Evolutionary conservation across 2,888 invertebrate genomes (phyloP).

Genomic region (Ornithoptera alexandrae): DNA sequence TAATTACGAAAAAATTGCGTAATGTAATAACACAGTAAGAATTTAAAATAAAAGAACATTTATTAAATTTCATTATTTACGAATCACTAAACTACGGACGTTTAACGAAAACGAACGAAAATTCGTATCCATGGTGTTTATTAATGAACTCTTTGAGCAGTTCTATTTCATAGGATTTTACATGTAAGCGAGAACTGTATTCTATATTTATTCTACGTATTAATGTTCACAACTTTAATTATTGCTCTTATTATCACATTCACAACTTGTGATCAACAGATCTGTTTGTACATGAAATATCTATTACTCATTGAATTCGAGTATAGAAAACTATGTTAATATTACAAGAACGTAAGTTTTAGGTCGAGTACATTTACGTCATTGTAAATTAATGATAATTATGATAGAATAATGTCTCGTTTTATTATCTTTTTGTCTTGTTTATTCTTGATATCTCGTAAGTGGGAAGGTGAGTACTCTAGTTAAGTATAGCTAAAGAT

Average conservation of each 20-base stretch:
- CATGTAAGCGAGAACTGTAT: not conserved
- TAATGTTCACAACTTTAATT: not conserved
- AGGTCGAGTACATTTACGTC: conserved; percentile 57
- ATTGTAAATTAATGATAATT: conserved; percentile 61
- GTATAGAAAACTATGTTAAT: conserved; percentile 46
- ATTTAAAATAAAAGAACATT: too few relatives aligned
- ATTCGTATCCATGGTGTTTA: too few relatives aligned
- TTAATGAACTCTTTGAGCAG: not conserved
- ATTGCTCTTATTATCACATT: not conserved
- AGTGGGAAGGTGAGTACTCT: conserved; percentile 40
- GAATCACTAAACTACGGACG: too few relatives aligned
- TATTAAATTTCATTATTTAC: too few relatives aligned
- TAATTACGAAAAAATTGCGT: not conserved
- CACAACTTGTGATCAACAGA: conserved; percentile 34
- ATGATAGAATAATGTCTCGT: conserved; percentile 53
- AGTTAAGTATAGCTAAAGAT: conserved; percentile 29
- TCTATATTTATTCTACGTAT: not conserved
- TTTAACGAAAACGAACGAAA: too few relatives aligned
- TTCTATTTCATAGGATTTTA: not conserved
- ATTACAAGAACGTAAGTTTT: conserved; percentile 43
- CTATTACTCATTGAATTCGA: conserved; percentile 40
- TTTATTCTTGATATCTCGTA: conserved; percentile 57
- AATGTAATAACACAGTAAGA: too few relatives aligned
- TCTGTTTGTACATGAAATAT: conserved; percentile 38
- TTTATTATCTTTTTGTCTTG: conserved; percentile 55